These are phyloP conservation scores for Cephalopachus bancanus DNA, from an alignment of 2,797 vertebrate genomes.

Conservation along the genomic window DNA sequence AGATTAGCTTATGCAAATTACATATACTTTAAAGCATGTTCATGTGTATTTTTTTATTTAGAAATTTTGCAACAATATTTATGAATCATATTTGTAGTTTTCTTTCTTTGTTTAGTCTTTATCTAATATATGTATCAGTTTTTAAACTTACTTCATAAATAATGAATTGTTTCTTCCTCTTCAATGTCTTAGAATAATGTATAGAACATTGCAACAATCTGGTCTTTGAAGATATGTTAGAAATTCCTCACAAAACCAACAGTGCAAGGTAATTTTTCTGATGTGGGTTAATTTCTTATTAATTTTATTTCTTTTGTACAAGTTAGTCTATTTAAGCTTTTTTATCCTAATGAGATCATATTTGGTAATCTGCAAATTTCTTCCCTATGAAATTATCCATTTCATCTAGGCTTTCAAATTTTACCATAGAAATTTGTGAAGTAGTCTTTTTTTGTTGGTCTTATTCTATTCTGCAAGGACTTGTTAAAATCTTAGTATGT, in stretches of 20 bases:
- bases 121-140: not conserved
- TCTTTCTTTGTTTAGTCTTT: not conserved
- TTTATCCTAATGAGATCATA: not conserved
- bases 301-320: constrained; percentile 32
- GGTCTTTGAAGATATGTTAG: constrained; percentile 8
- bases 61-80: constrained; percentile 19
- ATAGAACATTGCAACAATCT: not conserved
- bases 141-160: constrained; percentile 17
- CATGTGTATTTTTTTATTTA: not conserved
- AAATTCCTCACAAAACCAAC: constrained; percentile 30
- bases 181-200: constrained; percentile 18
- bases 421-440: not conserved
- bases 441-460: not conserved
- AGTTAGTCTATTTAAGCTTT: not conserved
- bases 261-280: not conserved
- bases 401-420: constrained; percentile 39
- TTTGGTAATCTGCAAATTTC: not conserved
- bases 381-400: not conserved
- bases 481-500: not conserved
- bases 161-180: not conserved
- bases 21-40: too few species aligned
- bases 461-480: not conserved
- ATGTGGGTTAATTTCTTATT: constrained; percentile 16
- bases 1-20: too few species aligned
- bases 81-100: not conserved